Base-by-base conservation (phyloP, 2,797 vertebrate species). In the Syngnathus rostellatus region DNA sequence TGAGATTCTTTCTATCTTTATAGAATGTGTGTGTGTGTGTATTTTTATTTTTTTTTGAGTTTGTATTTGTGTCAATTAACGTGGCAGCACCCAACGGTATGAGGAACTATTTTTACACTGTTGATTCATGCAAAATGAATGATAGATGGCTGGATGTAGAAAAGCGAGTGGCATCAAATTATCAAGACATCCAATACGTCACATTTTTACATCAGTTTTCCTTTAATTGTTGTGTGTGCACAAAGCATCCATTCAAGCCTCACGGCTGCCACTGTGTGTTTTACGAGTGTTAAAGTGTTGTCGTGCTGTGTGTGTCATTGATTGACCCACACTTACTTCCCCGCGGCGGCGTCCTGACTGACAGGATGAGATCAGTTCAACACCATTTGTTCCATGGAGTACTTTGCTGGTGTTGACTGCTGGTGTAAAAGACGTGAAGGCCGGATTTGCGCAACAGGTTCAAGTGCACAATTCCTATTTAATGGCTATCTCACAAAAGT, bases 331-430 rank as follows among this genome's bases (percentile, higher is more conserved):
- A 75, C 65, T 72, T 68, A 65, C 55, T 76, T 75, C 79, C 78
- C 72, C 66, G 21, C 65, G 71, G 76, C 41, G 51, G 19, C 61
- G 31, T 39, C 48, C 75, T 85, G 81, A 87, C 77, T 82, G 86
- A 76, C 85, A 83, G 75, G 63, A 75, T 73, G 62, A 77, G 79
- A 85, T 86, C 78, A 83, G 75, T 72, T 81, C 38, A 75, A 77
- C 77, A 68, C 61, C 61, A 71, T 69, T 53, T 69, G 58, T 65
- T 76, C 68, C 69, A 60, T 71, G 7, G 14, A 68, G 54, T 73
- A 6, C 43, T 58, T 61, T 23, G 60, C 41, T 46, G 21, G 41
- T 46, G 21, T 45, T 62, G 8, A 14, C 40, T 43, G 10, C 41
- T 62, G 10, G 60, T 62, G 6, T 38, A 45, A 62, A 25, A 16